Evolutionary conservation across 2,113 vertebrate species (phyloP), one percentile per base, ranked within the genome.

Genomic region (Cranoglanis bouderius): DNA sequence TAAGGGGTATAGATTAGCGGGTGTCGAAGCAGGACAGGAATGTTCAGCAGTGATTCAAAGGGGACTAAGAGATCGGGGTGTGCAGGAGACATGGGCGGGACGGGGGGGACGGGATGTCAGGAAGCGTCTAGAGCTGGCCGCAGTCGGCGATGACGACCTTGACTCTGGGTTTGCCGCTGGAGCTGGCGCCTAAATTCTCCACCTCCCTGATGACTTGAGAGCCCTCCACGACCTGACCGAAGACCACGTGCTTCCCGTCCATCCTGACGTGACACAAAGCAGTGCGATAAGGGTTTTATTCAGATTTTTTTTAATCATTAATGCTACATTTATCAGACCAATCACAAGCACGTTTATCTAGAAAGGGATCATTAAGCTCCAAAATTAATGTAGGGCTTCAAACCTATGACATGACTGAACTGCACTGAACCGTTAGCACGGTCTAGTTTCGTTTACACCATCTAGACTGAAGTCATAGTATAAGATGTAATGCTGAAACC

Each of bases 231-330:
- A 99, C 97, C 0, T 1, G 49, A n/a, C 98, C 98, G 0, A 99
- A 99, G 85, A 99, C 98, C 0, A 99, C 98, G 0, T 99, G 98
- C 82, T 99, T 99, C 46, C 97, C 97, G n/a, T 99, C 97, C 92
- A 99, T 95, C 98, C 98, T 99, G 94, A 2, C 29, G 61, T 7
- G 0, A 84, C 13, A 92, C 7, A 4, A 40, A 29, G 35, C 24
- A 19, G 35, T 61, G 6, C n/a, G 18, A 26, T 38, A 35, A 53
- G 26, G 49, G 24, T 14, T 35, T 35, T 4, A 38, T 6, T 67
- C 65, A 16, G n/a, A 32, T 32, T 32, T n/a, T n/a, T 13, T 12
- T 9, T 6, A 61, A 9, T 26, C 59, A 26, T 26, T 24, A 7
- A 61, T 61, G 19, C 55, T 19, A 57, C 59, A 61, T 61, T 26